Evolutionary conservation across 1,140 invertebrate genomes (phyloP).

Genomic region (Branchinecta lynchi): DNA sequence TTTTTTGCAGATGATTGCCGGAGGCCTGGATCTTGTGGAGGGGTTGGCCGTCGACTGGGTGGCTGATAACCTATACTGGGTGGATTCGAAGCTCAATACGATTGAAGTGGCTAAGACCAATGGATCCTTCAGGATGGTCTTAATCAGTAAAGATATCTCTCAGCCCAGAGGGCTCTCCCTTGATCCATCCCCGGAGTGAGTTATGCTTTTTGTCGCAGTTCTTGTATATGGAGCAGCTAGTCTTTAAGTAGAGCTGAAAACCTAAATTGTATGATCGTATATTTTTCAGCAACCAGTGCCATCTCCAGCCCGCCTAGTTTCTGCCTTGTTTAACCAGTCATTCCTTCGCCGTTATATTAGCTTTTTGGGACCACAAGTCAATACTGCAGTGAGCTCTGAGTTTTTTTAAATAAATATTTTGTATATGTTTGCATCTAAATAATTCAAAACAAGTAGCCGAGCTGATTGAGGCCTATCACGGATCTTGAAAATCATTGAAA

Average conservation of each 20-base stretch:
- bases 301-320: too few relatives aligned
- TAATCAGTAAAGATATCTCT: slow-evolving; percentile 83
- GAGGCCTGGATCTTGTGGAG: slow-evolving; percentile 80
- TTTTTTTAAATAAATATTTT: too few relatives aligned
- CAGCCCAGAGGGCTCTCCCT: slow-evolving; percentile 85
- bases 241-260: slow-evolving; percentile 10
- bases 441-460: too few relatives aligned
- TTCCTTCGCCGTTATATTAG: too few relatives aligned
- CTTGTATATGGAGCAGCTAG: not conserved
- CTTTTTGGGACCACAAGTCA: too few relatives aligned
- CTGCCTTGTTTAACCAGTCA: too few relatives aligned
- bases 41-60: slow-evolving; percentile 94
- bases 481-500: too few relatives aligned
- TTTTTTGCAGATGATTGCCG: slow-evolving; percentile 53
- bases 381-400: too few relatives aligned
- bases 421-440: too few relatives aligned
- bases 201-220: slow-evolving; percentile 13
- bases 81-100: slow-evolving; percentile 82
- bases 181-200: slow-evolving; percentile 66
- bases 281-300: slow-evolving; percentile 5
- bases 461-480: too few relatives aligned
- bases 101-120: slow-evolving; percentile 81
- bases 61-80: slow-evolving; percentile 83
- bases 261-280: not conserved
- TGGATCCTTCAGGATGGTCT: slow-evolving; percentile 60